Percentiles rank a stretch among this genome's conserved stretches.
Evolutionary conservation across 2,113 vertebrate genomes (phyloP).

Genomic region (Xenopus borealis): DNA sequence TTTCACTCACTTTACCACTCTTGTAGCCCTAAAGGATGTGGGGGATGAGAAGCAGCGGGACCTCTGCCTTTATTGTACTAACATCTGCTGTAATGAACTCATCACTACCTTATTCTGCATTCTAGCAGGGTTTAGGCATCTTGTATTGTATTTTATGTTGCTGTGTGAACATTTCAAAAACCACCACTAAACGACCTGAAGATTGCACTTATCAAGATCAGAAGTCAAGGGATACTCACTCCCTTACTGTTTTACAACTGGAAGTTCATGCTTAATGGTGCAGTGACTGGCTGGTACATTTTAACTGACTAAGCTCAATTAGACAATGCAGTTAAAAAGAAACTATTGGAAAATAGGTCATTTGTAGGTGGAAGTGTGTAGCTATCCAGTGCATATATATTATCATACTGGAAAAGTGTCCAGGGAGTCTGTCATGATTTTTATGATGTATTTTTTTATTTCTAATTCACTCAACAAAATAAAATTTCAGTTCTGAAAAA

Average conservation of each 20-base stretch:
- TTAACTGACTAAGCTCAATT: too few relatives aligned
- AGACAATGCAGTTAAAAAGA: neutral
- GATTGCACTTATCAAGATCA: slow-evolving; percentile 10
- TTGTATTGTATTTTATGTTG: neutral
- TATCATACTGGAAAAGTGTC: too few relatives aligned
- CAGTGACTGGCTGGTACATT: too few relatives aligned
- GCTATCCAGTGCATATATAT: too few relatives aligned
- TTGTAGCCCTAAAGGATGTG: slow-evolving; percentile 48
- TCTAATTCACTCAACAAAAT: too few relatives aligned
- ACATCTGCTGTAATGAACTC: slow-evolving; percentile 62
- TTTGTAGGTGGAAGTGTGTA: too few relatives aligned
- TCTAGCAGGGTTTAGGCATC: slow-evolving; percentile 9
- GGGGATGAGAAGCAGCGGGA: slow-evolving; percentile 53
- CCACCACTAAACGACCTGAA: neutral
- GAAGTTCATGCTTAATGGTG: neutral
- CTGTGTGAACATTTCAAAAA: neutral
- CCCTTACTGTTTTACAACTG: slow-evolving; percentile 10
- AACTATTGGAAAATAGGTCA: too few relatives aligned
- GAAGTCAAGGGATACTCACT: slow-evolving; percentile 1
- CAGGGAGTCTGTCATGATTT: too few relatives aligned
- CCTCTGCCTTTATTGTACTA: slow-evolving; percentile 56
- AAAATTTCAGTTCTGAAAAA: too few relatives aligned
- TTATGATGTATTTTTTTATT: too few relatives aligned
- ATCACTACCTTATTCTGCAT: slow-evolving; percentile 28
- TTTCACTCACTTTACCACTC: slow-evolving; percentile 55